These are phyloP conservation scores for Drosophila robusta DNA, from an alignment of 2,888 invertebrate species.

Conservation along the genomic window DNA sequence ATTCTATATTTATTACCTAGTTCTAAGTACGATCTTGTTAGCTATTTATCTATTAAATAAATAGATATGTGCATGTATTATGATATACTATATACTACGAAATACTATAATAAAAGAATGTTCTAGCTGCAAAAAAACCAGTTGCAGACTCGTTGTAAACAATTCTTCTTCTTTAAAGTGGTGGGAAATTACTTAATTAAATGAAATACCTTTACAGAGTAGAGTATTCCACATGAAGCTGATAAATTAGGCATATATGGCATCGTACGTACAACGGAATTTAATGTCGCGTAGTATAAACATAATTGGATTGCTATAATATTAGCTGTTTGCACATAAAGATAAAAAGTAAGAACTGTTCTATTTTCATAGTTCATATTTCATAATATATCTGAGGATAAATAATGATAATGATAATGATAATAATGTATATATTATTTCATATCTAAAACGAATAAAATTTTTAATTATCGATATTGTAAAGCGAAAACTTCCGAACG, in stretches of 20 bases:
- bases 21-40: constrained; percentile 23
- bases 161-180: not conserved
- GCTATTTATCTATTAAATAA: constrained; percentile 19
- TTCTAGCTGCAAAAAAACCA: constrained; percentile 17
- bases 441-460: no score
- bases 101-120: constrained; percentile 25
- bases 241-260: not conserved
- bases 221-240: not conserved
- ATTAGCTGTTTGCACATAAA: no score
- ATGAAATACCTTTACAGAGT: not conserved
- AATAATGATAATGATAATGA: no score
- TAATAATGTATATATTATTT: no score
- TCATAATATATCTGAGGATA: no score
- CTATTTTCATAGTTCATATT: no score
- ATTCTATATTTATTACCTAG: constrained; percentile 45
- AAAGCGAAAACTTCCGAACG: no score
- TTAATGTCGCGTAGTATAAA: no score
- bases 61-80: constrained; percentile 15
- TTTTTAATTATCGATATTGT: no score
- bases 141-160: not conserved
- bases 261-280: not conserved
- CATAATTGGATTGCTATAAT: no score
- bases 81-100: constrained; percentile 17
- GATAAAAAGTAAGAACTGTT: no score
- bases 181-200: not conserved